Evolutionary conservation across 2,797 vertebrate species (phyloP).

Genomic region (Squalus acanthias): DNA sequence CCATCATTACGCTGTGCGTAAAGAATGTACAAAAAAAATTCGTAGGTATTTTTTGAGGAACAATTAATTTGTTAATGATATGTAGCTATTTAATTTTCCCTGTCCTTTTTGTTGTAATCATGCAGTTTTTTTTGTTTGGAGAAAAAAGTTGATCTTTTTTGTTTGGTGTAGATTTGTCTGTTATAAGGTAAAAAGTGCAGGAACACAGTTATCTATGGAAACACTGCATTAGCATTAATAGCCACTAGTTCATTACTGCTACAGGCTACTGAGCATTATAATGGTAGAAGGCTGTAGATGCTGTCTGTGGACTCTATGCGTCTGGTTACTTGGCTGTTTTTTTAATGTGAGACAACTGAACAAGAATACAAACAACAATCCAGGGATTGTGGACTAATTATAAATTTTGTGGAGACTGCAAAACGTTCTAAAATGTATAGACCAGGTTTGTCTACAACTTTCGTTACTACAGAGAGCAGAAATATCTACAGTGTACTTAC

Average conservation of each 20-base stretch:
- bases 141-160: conserved; percentile 99
- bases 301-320: conserved; percentile 63
- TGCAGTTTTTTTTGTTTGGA: conserved; percentile 66
- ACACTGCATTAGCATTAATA: conserved; percentile 77
- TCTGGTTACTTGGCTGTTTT: conserved; percentile 50
- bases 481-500: conserved; percentile 50
- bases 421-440: conserved; percentile 28
- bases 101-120: conserved; percentile 93
- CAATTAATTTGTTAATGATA: conserved; percentile 99
- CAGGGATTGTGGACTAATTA: conserved; percentile 34
- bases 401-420: conserved; percentile 28
- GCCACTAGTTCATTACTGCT: conserved; percentile 83
- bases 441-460: conserved; percentile 31
- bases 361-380: conserved; percentile 44
- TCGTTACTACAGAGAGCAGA: conserved; percentile 51
- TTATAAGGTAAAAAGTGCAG: conserved; percentile 89
- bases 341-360: conserved; percentile 49
- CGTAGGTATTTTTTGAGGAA: conserved; percentile 99
- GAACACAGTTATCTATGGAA: conserved; percentile 90
- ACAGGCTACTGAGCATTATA: conserved; percentile 74
- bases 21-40: conserved; percentile 99
- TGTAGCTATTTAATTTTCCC: conserved; percentile 99
- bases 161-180: conserved; percentile 77
- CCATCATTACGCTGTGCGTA: conserved; percentile 99
- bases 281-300: conserved; percentile 59